Percentiles rank a stretch among this genome's conserved stretches.
Conservation (phyloP, 2,888 invertebrate species). For the Lagria hirta region DNA sequence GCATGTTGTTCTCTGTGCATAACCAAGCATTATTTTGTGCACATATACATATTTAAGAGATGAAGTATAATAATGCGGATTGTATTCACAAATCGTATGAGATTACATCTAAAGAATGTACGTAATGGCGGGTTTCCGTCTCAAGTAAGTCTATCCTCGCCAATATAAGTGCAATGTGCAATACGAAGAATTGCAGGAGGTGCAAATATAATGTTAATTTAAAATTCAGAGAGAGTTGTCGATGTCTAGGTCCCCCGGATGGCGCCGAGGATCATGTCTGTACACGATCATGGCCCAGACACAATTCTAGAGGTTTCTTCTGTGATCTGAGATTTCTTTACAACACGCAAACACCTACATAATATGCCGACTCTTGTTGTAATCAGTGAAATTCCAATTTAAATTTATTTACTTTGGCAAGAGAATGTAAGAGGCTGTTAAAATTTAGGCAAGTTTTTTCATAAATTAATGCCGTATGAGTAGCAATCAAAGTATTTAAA, state of each 20-base stretch:
- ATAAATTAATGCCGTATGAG: too few species aligned
- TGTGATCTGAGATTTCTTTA: conserved; percentile 31
- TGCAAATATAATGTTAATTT: conserved; percentile 40
- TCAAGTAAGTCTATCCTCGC: conserved; percentile 24
- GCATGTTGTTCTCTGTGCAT: too few species aligned
- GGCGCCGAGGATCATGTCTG: conserved; percentile 36
- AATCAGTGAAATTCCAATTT: conserved; percentile 28
- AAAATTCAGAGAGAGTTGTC: conserved; percentile 35
- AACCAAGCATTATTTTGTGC: too few species aligned
- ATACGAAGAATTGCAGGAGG: conserved; percentile 35
- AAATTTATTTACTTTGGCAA: conserved; percentile 25
- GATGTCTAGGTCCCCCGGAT: conserved; percentile 35
- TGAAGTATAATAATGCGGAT: too few species aligned
- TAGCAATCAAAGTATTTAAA: too few species aligned
- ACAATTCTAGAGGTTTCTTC: conserved; percentile 21
- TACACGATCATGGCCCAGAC: conserved; percentile 15
- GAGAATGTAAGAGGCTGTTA: too few species aligned
- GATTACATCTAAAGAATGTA: conserved; percentile 25
- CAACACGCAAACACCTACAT: conserved; percentile 33
- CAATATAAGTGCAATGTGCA: conserved; percentile 25
- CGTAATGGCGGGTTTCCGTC: conserved; percentile 24
- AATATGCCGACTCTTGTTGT: conserved; percentile 25
- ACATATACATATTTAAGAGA: conserved; percentile 21
- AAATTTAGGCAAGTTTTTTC: too few species aligned
- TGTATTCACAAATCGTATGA: conserved; percentile 15